Base-by-base conservation (phyloP, 1,140 invertebrate genomes). In the Xylocopa sonorina region DNA sequence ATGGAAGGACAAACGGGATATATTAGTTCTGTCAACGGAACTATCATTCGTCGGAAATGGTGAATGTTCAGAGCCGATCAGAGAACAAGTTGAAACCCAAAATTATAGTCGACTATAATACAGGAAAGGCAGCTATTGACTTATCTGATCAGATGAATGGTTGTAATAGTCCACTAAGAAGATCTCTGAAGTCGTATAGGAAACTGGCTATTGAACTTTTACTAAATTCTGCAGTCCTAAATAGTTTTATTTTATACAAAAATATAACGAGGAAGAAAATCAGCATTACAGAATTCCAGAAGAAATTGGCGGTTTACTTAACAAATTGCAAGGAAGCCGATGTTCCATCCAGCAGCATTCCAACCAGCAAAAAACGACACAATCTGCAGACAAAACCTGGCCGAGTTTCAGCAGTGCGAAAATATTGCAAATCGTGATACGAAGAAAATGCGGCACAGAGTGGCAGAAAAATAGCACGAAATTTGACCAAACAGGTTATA, bases 71-170 rank as follows among this genome's bases (percentile, higher is more conserved):
- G 57, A 71, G 81, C n/a, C 80, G 84, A 83, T 75, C 60, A 77
- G 88, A 82, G 60, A 64, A 79, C 77, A 83, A 84, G 50, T 55
- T 82, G 48, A 90, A 92, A 76, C 89, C 34, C 81, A 66, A 83
- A 92, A 92, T 81, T 38, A 38, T 38, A 38, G 38, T 38, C 3
- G 38, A 38, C 38, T 38, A 38, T 38, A 38, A 38, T 38, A 85
- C 81, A 68, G 83, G 64, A 62, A 92, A 92, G 88, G 72, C 87
- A 80, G 89, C 87, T 80, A 88, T 92, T 72, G 90, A 93, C 72
- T 80, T 90, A 83, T 90, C 88, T 79, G 90, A 93, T 71, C 91
- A 93, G 86, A 90, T 92, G 87, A 85, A 82, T 75, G 84, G 89
- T 34, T 93, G 93, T 83, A 87, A 88, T 67, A 88, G 88, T 68